These are phyloP conservation scores for Boulengeromyrus knoepffleri DNA, from an alignment of 2,113 vertebrate genomes.

Conservation along the genomic window DNA sequence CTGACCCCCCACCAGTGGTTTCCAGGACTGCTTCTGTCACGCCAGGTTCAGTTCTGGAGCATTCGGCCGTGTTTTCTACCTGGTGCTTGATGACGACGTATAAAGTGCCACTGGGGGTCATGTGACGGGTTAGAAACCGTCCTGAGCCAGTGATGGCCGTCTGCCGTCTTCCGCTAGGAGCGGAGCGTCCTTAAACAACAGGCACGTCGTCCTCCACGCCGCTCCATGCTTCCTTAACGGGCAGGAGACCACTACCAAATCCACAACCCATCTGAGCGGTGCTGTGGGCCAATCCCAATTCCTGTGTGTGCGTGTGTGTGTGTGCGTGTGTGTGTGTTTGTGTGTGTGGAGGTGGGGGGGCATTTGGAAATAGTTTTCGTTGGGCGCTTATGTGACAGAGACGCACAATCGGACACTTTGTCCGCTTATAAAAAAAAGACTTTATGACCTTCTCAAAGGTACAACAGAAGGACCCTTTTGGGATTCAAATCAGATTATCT, in stretches of 20 bases:
- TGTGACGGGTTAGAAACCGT: not conserved
- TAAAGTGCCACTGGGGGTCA: not conserved
- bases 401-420: not conserved
- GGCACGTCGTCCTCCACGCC: not conserved
- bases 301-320: not conserved
- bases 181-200: not conserved
- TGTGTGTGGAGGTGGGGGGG: not conserved
- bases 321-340: not conserved
- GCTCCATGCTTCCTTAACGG: not conserved
- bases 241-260: not conserved
- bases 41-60: not conserved
- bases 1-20: not conserved
- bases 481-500: not conserved
- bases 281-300: not conserved
- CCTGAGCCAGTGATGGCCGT: not conserved
- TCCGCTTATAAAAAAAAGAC: not conserved
- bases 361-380: not conserved
- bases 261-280: not conserved
- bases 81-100: not conserved
- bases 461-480: not conserved
- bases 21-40: not conserved
- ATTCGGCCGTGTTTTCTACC: not conserved
- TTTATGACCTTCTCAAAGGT: not conserved
- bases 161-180: not conserved
- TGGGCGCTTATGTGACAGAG: not conserved